These are phyloP conservation scores for Carterocephalus palaemon DNA, from an alignment of 2,888 invertebrate genomes.

Conservation along the genomic window DNA sequence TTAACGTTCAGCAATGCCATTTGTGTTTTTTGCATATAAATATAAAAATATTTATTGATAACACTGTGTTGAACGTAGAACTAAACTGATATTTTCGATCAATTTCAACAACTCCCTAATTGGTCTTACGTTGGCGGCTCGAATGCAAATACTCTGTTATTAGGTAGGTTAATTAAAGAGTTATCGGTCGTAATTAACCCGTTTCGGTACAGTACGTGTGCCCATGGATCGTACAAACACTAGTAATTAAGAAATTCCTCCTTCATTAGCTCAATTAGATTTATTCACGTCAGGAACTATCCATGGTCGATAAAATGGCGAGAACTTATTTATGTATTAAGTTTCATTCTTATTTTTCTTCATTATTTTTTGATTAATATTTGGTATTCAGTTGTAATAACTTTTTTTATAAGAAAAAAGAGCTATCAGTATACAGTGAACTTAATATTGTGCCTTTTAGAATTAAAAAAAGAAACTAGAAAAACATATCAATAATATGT, in stretches of 20 bases:
- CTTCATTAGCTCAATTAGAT: conserved; percentile 74
- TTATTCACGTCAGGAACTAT: conserved; percentile 58
- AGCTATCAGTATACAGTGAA: no score
- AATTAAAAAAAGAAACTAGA: no score
- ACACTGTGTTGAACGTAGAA: conserved; percentile 18
- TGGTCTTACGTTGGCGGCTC: conserved; percentile 51
- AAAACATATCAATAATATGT: no score
- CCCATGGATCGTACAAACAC: conserved; percentile 66
- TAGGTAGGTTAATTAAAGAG: conserved; percentile 78
- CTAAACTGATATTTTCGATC: conserved; percentile 38
- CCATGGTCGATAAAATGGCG: conserved; percentile 24
- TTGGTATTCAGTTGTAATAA: no score
- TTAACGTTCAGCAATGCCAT: no score
- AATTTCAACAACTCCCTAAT: conserved; percentile 58
- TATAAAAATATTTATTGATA: conserved; percentile 23
- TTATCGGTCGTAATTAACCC: conserved; percentile 73
- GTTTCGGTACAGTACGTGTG: conserved; percentile 71
- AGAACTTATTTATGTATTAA: no score
- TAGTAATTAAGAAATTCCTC: conserved; percentile 76
- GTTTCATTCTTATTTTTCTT: no score
- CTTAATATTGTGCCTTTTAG: no score
- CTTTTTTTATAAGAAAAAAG: no score
- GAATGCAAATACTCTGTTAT: conserved; percentile 75
- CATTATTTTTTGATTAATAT: no score
- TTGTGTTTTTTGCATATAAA: conserved; percentile 25